Conservation (phyloP, 2,888 invertebrate genomes). For the Pyralis farinalis region DNA sequence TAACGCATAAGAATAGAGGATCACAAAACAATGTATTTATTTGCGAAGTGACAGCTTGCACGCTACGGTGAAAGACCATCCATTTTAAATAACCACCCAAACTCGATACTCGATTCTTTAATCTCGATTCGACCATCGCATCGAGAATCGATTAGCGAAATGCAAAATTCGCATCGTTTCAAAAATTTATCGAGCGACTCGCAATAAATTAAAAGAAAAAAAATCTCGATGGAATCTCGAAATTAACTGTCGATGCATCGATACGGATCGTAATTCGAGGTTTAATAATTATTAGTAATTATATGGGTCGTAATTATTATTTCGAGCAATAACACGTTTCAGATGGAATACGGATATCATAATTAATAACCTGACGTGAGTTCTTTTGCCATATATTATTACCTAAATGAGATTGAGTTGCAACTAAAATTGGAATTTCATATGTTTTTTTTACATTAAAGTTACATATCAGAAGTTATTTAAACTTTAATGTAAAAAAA, state of each 20-base stretch:
- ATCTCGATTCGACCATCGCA: conserved; percentile 43
- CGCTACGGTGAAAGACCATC: conserved; percentile 27
- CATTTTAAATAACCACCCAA: conserved; percentile 24
- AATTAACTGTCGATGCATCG: conserved; percentile 23
- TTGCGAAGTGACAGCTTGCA: no score
- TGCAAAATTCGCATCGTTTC: conserved; percentile 38
- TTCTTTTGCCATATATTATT: no score
- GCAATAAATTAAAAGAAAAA: conserved; percentile 34
- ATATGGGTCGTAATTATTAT: conserved; percentile 14
- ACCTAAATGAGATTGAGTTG: no score
- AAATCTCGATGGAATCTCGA: conserved; percentile 28
- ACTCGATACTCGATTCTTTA: conserved; percentile 38
- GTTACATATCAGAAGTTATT: no score
- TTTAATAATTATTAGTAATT: conserved; percentile 19
- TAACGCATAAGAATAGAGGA: no score
- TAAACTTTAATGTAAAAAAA: no score
- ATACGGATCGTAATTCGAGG: conserved; percentile 14
- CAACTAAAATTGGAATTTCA: no score
- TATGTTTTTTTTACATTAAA: no score
- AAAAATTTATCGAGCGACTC: conserved; percentile 27
- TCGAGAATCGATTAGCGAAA: conserved; percentile 47
- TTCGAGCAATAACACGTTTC: conserved; percentile 6
- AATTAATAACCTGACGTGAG: background rate
- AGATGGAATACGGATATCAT: background rate
- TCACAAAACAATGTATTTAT: no score